Percentiles rank a stretch among this genome's conserved stretches.
These are phyloP conservation scores for Probaryconus sp. DNA, from an alignment of 1,140 invertebrate species.

Conservation along the genomic window DNA sequence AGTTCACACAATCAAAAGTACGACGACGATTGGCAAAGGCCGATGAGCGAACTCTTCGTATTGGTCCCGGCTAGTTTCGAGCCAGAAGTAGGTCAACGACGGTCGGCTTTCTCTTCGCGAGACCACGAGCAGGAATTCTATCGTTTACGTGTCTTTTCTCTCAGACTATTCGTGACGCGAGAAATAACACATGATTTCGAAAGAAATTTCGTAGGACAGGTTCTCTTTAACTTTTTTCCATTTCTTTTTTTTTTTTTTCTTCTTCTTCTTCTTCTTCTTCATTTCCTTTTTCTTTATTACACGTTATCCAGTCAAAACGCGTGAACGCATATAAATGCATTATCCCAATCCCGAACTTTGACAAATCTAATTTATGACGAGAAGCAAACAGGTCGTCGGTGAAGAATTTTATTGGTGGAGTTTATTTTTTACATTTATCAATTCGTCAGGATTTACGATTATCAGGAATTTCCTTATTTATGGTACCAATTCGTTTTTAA, in stretches of 20 bases:
- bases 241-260: neutral
- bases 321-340: neutral
- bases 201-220: conserved; percentile 39
- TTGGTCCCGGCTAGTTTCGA: conserved; percentile 68
- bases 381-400: no score
- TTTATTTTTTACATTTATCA: no score
- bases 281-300: conserved; percentile 14
- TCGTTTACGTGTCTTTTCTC: conserved; percentile 63
- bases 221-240: conserved; percentile 24
- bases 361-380: no score
- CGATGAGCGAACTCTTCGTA: conserved; percentile 59
- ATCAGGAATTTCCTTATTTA: no score
- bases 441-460: no score
- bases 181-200: conserved; percentile 45
- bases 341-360: no score
- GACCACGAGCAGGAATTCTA: conserved; percentile 68
- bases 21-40: conserved; percentile 56
- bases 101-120: conserved; percentile 71
- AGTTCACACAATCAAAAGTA: conserved; percentile 26
- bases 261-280: neutral
- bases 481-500: no score
- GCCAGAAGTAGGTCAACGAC: conserved; percentile 70
- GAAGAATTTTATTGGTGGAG: no score
- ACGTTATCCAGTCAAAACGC: conserved; percentile 2
- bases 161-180: conserved; percentile 54